Base-by-base conservation (phyloP, 2,797 vertebrate genomes). In the Picus viridis region DNA sequence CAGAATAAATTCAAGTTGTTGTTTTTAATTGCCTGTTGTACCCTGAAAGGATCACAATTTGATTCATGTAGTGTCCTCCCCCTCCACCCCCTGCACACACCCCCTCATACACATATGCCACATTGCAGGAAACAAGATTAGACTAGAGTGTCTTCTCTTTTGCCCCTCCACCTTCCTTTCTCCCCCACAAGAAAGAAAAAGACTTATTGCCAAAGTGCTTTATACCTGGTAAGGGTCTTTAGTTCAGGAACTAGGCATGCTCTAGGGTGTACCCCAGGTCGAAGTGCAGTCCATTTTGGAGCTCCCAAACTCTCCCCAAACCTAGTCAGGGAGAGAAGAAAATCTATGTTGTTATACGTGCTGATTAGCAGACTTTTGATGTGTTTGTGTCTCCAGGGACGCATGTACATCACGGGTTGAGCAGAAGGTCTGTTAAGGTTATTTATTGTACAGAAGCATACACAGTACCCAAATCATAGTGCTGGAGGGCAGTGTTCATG, bases 21-120 rank as follows among this genome's bases (percentile, higher is more conserved):
- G 91, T 7, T 89, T 94, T 90, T 58, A 79, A 77, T 72, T 4
- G 3, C 58, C 64, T 32, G 1, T 86, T 79, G 74, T 88, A 83
- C 73, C 69, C 62, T 82, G 45, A 91, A 81, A 88, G 58, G 56
- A 88, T 91, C 83, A 26, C 2, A 1, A 29, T 92, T 81, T 86
- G 64, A 75, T 86, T 76, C 67, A 86, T 51, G 76, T 8, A 1
- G 59, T 15, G 39, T 62, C 22, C 30, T 45, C 24, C 47, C 2
- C 6, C 49, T 26, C 43, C 1, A 0, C 29, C 14, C 58, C 3
- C 30, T 0, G 0, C 54, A 8, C 41, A 16, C 63, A 10, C 62
- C 30, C 70, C 49, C 88, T 83, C 83, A 51, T 19, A 47, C 6
- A 7, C 36, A 83, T 34, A n/a, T 51, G 27, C 57, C 24, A 1